A percentile compares a stretch with the other conserved stretches of the same genome.
phyloP scores from a whole-genome alignment of 53 echinoderm and acorn worm genomes.

The Stichopus horrens region DNA sequence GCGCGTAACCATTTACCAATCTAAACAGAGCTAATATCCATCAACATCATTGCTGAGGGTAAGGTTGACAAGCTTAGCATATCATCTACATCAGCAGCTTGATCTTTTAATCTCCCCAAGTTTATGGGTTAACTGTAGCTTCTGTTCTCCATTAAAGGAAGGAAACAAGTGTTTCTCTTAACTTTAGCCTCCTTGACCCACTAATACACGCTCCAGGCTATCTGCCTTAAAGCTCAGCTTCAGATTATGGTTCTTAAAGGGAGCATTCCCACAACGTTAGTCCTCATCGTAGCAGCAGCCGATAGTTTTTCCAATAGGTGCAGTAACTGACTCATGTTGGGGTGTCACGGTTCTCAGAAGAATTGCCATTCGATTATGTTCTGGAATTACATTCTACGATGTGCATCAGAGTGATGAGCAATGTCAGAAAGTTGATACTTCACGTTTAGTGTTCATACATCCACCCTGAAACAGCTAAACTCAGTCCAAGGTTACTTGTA shows the following conservation, averaged over 20 bases:
- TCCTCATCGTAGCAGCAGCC: too few species aligned
- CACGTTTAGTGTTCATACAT: too few species aligned
- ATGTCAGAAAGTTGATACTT: too few species aligned
- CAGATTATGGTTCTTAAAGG: neutral
- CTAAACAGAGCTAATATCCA: constrained; percentile 11
- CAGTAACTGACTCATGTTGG: too few species aligned
- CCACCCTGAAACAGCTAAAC: too few species aligned
- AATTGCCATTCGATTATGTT: too few species aligned
- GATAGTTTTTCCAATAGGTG: too few species aligned
- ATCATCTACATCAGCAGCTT: neutral
- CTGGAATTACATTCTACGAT: too few species aligned
- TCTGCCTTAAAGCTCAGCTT: neutral
- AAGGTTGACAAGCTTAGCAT: neutral
- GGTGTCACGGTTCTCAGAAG: too few species aligned
- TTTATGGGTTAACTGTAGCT: neutral
- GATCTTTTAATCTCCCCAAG: constrained; percentile 24
- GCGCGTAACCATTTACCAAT: constrained; percentile 1
- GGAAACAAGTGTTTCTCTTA: neutral
- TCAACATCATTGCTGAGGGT: neutral
- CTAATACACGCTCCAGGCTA: neutral
- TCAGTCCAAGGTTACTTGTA: too few species aligned
- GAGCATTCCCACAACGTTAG: neutral
- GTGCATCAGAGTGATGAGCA: too few species aligned
- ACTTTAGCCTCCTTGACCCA: neutral
- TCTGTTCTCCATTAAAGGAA: neutral